Conservation (phyloP, 1,140 invertebrate genomes). For the Diuraphis noxia region DNA sequence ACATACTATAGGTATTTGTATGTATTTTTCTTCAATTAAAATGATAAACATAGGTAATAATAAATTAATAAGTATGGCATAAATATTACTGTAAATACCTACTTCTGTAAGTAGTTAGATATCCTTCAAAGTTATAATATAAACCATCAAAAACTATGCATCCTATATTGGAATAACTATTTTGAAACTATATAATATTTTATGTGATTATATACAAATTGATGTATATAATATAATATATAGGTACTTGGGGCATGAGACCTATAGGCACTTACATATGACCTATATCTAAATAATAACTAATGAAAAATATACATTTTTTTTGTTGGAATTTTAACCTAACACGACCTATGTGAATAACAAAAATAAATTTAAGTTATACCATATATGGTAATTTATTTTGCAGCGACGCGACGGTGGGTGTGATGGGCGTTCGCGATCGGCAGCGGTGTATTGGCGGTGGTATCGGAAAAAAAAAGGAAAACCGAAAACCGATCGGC, state of each 20-base stretch:
- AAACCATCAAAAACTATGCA: neutral
- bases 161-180: neutral
- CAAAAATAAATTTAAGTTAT: too few species aligned
- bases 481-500: constrained; percentile 37
- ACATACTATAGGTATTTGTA: neutral
- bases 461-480: neutral
- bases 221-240: neutral
- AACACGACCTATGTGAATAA: neutral
- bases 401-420: neutral
- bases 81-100: neutral
- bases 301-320: neutral
- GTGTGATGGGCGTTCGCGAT: neutral
- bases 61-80: too few species aligned
- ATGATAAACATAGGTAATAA: too few species aligned
- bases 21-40: too few species aligned
- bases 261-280: neutral
- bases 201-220: neutral
- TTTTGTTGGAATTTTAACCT: neutral
- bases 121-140: neutral
- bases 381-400: neutral
- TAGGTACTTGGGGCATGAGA: too few species aligned
- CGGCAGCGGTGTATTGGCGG: neutral
- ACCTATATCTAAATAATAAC: neutral
- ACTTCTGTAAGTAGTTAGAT: neutral
- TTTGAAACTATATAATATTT: neutral